Conservation (phyloP, 2,113 vertebrate species). For the Butastur rufipennis region DNA sequence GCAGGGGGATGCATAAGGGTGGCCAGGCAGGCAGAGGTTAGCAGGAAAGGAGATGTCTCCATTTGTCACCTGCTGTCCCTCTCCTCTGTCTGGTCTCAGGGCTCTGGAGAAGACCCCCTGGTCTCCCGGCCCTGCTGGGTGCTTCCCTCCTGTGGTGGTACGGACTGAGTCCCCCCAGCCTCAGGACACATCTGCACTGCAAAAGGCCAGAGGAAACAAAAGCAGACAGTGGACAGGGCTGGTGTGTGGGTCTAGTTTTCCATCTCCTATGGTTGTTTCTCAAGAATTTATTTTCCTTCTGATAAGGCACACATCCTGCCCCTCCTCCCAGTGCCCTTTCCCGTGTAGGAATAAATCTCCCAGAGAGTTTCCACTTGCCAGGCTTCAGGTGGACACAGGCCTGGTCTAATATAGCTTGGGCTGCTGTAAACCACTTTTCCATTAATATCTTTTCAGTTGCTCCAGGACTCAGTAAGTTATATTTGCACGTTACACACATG, state of each 20-base stretch:
- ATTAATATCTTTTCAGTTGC: slow-evolving; percentile 41
- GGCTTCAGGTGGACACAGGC: neutral
- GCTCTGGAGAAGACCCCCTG: neutral
- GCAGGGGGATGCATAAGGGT: fast-evolving
- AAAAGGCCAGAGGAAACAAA: neutral
- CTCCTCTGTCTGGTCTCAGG: neutral
- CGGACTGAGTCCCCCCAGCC: fast-evolving
- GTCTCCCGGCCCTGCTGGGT: fast-evolving
- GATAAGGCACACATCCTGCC: neutral
- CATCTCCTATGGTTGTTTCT: neutral
- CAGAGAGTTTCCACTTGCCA: neutral
- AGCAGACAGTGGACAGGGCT: neutral
- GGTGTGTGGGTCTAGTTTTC: neutral
- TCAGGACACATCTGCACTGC: neutral
- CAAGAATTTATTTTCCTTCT: neutral
- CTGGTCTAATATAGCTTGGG: neutral
- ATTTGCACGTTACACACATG: slow-evolving; percentile 18
- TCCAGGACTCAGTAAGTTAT: slow-evolving; percentile 42
- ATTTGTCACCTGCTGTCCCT: neutral
- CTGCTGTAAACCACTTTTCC: slow-evolving; percentile 31
- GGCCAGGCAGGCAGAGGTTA: neutral
- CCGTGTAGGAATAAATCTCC: too few relatives aligned
- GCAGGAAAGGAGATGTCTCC: neutral
- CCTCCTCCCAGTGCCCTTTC: too few relatives aligned
- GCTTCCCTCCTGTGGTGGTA: fast-evolving